phyloP scores from a whole-genome alignment of 2,888 invertebrate species.

The Siphlonurus alternatus region DNA sequence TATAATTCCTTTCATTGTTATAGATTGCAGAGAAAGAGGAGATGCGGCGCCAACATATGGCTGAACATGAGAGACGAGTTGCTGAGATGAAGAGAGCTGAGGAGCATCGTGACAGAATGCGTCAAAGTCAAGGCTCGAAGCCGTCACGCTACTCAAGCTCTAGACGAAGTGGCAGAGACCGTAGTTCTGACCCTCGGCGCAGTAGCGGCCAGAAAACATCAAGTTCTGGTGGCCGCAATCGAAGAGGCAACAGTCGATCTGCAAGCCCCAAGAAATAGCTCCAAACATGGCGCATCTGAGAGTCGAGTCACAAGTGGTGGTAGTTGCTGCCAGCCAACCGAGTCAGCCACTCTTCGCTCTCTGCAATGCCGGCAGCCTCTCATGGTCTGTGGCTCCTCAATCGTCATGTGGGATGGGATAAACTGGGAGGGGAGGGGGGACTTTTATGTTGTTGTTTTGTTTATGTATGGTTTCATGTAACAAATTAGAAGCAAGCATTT shows the following conservation, averaged over 20 bases:
- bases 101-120: background rate
- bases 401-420: background rate
- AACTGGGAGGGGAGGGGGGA: background rate
- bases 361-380: background rate
- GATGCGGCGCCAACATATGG: constrained; percentile 68
- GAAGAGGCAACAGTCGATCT: constrained; percentile 1
- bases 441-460: too few species aligned
- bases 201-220: background rate
- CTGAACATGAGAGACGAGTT: constrained; percentile 63
- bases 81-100: constrained; percentile 50
- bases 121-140: constrained; percentile 1
- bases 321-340: constrained; percentile 1
- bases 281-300: background rate
- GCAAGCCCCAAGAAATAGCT: constrained; percentile 5
- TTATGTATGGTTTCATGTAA: too few species aligned
- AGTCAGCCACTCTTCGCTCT: background rate
- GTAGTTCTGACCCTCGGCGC: background rate
- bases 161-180: constrained; percentile 6
- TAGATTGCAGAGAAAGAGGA: constrained; percentile 83
- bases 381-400: background rate
- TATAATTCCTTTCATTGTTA: constrained; percentile 13
- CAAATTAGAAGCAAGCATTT: too few species aligned
- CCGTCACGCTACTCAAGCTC: constrained; percentile 4
- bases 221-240: background rate
- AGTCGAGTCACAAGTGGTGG: constrained; percentile 1